Conservation (phyloP, 2,888 invertebrate species). For the Chrysotoxum bicinctum region DNA sequence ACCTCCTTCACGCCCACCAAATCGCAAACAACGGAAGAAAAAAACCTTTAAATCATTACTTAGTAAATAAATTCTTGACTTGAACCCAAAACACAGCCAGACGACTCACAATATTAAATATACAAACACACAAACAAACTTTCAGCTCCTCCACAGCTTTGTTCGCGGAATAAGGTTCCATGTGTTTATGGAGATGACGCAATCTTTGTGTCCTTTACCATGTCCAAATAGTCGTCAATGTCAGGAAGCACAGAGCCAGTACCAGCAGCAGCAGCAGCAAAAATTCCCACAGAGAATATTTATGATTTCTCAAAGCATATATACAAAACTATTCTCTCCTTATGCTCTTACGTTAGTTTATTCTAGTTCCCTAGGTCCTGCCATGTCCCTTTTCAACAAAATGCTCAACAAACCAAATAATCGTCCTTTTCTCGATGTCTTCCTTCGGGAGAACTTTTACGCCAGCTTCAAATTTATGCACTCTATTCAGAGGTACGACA, state of each 20-base stretch:
- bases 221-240: constrained; percentile 65
- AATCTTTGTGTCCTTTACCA: constrained; percentile 59
- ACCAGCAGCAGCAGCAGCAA: constrained; percentile 43
- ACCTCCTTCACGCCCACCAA: constrained; percentile 32
- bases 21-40: not conserved
- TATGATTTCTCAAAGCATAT: constrained; percentile 60
- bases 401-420: constrained; percentile 66
- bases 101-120: constrained; percentile 38
- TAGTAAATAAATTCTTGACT: constrained; percentile 61
- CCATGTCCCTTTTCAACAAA: constrained; percentile 29
- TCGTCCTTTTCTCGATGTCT: constrained; percentile 53
- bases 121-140: constrained; percentile 20
- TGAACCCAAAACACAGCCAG: constrained; percentile 42
- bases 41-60: constrained; percentile 35
- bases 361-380: constrained; percentile 40
- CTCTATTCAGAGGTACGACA: constrained; percentile 20
- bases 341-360: constrained; percentile 53
- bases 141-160: not conserved
- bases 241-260: constrained; percentile 49
- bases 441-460: constrained; percentile 55
- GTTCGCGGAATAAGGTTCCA: constrained; percentile 16
- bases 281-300: constrained; percentile 56
- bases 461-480: constrained; percentile 54
- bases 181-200: constrained; percentile 44
- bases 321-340: constrained; percentile 37